A percentile compares a stretch with the other conserved stretches of the same genome.
Conservation (phyloP, 2,797 vertebrate genomes). For the Hydrophis major region DNA sequence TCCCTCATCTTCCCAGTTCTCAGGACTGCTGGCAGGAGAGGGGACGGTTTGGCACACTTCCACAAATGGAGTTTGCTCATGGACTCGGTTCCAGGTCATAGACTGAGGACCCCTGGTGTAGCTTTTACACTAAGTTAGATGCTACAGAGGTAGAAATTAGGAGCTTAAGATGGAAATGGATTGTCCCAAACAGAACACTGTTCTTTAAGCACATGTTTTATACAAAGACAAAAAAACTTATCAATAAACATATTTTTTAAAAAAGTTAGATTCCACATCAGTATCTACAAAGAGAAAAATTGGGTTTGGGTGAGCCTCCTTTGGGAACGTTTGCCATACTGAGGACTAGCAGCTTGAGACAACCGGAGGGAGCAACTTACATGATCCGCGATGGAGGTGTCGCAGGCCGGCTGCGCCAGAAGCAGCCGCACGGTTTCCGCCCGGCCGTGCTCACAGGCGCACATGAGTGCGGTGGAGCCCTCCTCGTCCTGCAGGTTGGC, state of each 20-base stretch:
- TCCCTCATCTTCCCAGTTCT: too few relatives aligned
- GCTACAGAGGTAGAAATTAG: too few relatives aligned
- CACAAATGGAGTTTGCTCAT: too few relatives aligned
- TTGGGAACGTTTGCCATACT: neutral
- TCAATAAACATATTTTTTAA: neutral
- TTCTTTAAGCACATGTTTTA: too few relatives aligned
- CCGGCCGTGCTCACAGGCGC: constrained; percentile 90
- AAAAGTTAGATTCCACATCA: neutral
- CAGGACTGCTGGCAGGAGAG: too few relatives aligned
- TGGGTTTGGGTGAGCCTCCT: neutral
- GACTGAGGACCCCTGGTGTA: neutral
- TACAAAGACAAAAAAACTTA: too few relatives aligned
- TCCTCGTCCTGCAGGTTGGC: constrained; percentile 91
- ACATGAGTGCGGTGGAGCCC: constrained; percentile 94
- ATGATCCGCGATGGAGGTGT: constrained; percentile 83
- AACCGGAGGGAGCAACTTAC: constrained; percentile 69
- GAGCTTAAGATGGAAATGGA: too few relatives aligned
- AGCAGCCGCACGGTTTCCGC: constrained; percentile 86
- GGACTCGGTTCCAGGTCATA: too few relatives aligned
- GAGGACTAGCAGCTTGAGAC: neutral
- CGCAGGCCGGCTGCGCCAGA: constrained; percentile 84
- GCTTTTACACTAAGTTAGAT: neutral
- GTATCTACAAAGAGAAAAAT: neutral
- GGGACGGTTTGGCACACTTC: too few relatives aligned
- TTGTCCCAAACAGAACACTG: too few relatives aligned